Base-by-base conservation (phyloP, 2,888 invertebrate genomes). In the Sturmia bella region DNA sequence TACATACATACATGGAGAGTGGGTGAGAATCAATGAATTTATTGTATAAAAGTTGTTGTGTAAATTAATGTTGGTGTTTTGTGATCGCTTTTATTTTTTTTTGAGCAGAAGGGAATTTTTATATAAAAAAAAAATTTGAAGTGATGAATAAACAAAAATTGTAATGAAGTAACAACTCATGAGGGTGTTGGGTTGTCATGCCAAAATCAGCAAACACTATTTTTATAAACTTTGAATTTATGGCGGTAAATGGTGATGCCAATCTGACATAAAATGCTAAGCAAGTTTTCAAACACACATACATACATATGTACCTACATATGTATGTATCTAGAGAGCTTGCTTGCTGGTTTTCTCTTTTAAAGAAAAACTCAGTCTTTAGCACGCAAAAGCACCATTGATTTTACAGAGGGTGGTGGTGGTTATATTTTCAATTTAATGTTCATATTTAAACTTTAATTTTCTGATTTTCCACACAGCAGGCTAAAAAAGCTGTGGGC, bases 171-270 rank as follows among this genome's bases (percentile, higher is more conserved):
- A 63, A 37, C 3, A 64, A 59, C 13, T 43, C 32, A 75, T 76
- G 72, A 72, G 76, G 80, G 80, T 76, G 76, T 76, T 76, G 75
- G 80, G 76, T 68, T 76, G 66, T 63, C 45, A 54, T 57, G 41
- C 59, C 43, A 61, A 72, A 66, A 68, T 12, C 21, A 63, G 69
- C 45, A 64, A 75, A 63, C 19, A 43, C 21, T 37, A 50, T 11
- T 27, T 59, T 21, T n/a, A 3, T n/a, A n/a, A n/a, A 13, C 12
- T 19, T 15, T 52, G 39, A 52, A 45, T 63, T 63, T 59, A 17
- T 54, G 24, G 7, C 27, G 0, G 24, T 15, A 24, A 54, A 24
- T 64, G n/a, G 41, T 64, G n/a, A 50, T 68, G 66, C 24, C 24
- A 61, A 61, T 9, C 19, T 19, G 7, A 45, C 15, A 45, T 15